Base-by-base conservation (phyloP, 2,888 invertebrate species). In the Zygaena filipendulae region DNA sequence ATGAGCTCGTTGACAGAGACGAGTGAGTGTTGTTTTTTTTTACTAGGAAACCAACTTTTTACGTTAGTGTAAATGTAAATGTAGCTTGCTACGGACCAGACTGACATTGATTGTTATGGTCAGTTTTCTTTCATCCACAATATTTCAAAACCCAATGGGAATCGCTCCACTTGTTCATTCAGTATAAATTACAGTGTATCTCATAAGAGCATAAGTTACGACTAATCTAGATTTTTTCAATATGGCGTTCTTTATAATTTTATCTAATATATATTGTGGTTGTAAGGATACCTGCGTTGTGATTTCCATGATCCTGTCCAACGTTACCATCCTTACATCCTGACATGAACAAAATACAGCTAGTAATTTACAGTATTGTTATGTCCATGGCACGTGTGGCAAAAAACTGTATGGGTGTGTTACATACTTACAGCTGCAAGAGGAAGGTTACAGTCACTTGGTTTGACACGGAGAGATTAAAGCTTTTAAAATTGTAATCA, bases 221-320 rank as follows among this genome's bases (percentile, higher is more conserved):
- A 67, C 67, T 74, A 77, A 74, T 74, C 70, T 75, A 75, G 74
- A 61, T 61, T 74, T 72, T 83, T 82, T 81, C 80, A 81, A 77
- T 81, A 81, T 74, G 81, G 79, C 79, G 69, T 81, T 79, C 72
- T 74, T 81, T 81, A 77, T 79, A 81, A 81, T 82, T 80, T 82
- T 82, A 81, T 82, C 80, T 83, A 82, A 83, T 83, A 84, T 84
- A 84, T 84, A 85, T 84, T 86, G 85, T 85, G 85, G 85, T 83
- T 85, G 84, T 83, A 84, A 84, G 84, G 84, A 83, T 69, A 72
- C 59, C 59, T 74, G 79, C 70, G 77, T 80, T 79, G 67, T 80
- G 71, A 80, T 80, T 80, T 80, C 71, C 75, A 56, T 39, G 49
- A 47, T 70, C 71, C 72, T 59, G 44, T 63, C 64, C 66, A 55